Evolutionary conservation across 2,113 vertebrate genomes (phyloP).

Genomic region (Hylia prasina): DNA sequence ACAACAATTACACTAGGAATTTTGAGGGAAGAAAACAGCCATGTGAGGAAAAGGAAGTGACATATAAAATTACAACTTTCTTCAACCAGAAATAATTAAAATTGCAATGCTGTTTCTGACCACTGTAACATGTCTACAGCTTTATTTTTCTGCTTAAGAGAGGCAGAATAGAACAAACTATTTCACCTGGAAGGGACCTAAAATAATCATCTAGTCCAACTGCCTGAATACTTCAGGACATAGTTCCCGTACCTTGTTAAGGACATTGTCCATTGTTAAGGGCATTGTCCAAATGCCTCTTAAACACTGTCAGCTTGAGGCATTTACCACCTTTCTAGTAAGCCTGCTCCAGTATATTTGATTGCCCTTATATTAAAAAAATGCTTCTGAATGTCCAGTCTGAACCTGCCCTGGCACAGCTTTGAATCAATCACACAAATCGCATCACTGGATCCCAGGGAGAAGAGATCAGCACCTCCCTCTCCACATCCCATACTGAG

Average conservation of each 20-base stretch:
- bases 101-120: not conserved
- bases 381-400: fast-evolving
- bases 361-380: not conserved
- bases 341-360: not conserved
- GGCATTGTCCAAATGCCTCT: not conserved
- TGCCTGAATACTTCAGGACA: not conserved
- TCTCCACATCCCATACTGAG: not conserved
- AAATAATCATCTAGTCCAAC: not conserved
- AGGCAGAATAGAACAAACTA: not conserved
- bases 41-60: not conserved
- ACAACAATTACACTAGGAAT: not conserved
- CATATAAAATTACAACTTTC: not conserved
- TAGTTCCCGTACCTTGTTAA: not conserved
- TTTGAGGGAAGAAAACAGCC: not conserved
- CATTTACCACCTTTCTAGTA: not conserved
- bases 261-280: not conserved
- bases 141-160: not conserved
- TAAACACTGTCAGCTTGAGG: not conserved
- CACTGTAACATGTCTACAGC: not conserved
- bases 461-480: not conserved
- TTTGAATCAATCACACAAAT: not conserved
- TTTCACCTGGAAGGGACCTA: not conserved
- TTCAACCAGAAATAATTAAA: not conserved
- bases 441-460: not conserved
- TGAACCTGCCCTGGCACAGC: not conserved